Percentiles rank a stretch among this genome's conserved stretches.
Conservation (phyloP, 2,797 vertebrate species). For the Epinephelus coioides region DNA sequence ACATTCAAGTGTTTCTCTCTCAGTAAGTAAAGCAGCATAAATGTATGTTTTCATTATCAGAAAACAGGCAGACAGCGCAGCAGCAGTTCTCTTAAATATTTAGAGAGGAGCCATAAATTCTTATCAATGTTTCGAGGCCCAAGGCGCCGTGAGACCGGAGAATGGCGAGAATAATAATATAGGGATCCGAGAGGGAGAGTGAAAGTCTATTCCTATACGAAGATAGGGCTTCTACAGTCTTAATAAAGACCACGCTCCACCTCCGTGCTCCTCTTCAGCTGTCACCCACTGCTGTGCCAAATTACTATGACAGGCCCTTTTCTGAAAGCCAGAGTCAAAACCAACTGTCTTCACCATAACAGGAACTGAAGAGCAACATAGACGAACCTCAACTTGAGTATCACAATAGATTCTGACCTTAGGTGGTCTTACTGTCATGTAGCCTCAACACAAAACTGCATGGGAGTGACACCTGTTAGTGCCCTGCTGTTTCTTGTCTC, state of each 20-base stretch:
- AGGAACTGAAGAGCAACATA: conserved; percentile 28
- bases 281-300: conserved; percentile 60
- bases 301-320: conserved; percentile 49
- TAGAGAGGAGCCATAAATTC: conserved; percentile 59
- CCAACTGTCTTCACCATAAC: conserved; percentile 34
- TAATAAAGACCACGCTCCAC: conserved; percentile 56
- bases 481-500: conserved; percentile 30
- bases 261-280: conserved; percentile 52
- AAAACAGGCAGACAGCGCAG: conserved; percentile 16
- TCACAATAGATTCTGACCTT: conserved; percentile 48
- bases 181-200: conserved; percentile 23
- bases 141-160: conserved; percentile 41
- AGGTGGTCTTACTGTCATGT: conserved; percentile 33
- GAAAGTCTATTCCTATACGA: conserved; percentile 36
- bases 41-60: conserved; percentile 20
- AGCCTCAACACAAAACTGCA: conserved; percentile 19
- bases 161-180: conserved; percentile 59
- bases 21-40: conserved; percentile 6
- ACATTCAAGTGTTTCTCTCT: not conserved
- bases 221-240: conserved; percentile 34
- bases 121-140: conserved; percentile 48
- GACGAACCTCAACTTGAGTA: conserved; percentile 39
- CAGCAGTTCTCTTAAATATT: conserved; percentile 55
- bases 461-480: conserved; percentile 9
- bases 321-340: conserved; percentile 37